These are phyloP conservation scores for Pycnonotus jocosus DNA, from an alignment of 2,113 vertebrate genomes.

Conservation along the genomic window DNA sequence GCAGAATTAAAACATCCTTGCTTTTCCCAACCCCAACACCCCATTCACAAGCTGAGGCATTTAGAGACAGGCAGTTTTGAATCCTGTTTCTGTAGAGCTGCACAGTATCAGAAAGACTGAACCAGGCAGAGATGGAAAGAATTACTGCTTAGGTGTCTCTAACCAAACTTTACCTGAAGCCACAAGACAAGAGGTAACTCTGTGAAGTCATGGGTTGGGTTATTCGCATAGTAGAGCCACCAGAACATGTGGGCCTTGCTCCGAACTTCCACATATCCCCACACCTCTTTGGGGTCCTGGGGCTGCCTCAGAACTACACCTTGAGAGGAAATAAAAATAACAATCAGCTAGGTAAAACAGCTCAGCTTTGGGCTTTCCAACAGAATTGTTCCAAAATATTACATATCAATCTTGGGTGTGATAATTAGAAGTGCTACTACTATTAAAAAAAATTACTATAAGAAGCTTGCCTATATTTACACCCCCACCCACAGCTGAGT, in stretches of 20 bases:
- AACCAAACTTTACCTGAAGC: constrained; percentile 83
- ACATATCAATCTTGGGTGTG: neutral
- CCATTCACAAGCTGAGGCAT: neutral
- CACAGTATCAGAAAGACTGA: neutral
- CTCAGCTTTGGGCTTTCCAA: neutral
- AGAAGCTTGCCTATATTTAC: neutral
- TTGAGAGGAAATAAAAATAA: neutral
- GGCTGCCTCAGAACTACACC: constrained; percentile 31
- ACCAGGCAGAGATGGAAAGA: neutral
- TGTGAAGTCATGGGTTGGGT: constrained; percentile 65
- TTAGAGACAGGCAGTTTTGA: neutral
- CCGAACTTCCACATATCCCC: constrained; percentile 87
- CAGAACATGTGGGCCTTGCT: constrained; percentile 93
- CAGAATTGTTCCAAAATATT: neutral
- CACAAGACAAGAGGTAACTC: constrained; percentile 89
- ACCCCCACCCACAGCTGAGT: neutral
- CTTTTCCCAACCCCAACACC: neutral
- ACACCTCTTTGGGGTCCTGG: constrained; percentile 71
- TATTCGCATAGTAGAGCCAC: constrained; percentile 91
- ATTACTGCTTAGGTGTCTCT: neutral
- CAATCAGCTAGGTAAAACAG: neutral
- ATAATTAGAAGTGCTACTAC: neutral
- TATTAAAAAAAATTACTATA: neutral
- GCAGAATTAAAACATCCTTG: neutral
- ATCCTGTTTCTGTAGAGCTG: neutral